Conservation (phyloP, 2,888 invertebrate genomes). For the Lissocephala sabroskyi region DNA sequence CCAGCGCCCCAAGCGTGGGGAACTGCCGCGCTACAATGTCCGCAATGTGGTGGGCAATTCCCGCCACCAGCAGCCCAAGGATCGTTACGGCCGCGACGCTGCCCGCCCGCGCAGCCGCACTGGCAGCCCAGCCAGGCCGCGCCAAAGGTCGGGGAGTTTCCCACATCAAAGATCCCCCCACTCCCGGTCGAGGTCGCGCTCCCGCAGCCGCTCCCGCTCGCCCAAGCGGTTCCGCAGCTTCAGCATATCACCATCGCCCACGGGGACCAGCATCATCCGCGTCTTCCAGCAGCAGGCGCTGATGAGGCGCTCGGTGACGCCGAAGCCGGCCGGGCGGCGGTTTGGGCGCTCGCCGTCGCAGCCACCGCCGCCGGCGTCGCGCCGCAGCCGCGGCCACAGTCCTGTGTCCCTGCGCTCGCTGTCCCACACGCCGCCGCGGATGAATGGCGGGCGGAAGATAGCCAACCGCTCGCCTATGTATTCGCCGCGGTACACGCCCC, state of each 20-base stretch:
- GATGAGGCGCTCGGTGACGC: conserved; percentile 39
- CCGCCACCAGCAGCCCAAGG: conserved; percentile 75
- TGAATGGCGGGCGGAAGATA: conserved; percentile 48
- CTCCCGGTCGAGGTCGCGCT: no score
- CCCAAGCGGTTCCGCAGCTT: conserved; percentile 59
- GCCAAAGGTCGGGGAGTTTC: conserved; percentile 47
- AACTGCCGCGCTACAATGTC: conserved; percentile 88
- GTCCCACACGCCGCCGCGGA: conserved; percentile 52
- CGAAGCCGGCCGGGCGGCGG: conserved; percentile 30
- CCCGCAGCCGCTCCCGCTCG: conserved; percentile 36
- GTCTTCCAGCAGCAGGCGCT: conserved; percentile 17
- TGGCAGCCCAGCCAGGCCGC: conserved; percentile 43
- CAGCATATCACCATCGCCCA: conserved; percentile 68
- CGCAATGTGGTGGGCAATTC: conserved; percentile 79
- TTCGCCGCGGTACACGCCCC: conserved; percentile 68
- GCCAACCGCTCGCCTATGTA: conserved; percentile 39
- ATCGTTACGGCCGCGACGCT: conserved; percentile 85
- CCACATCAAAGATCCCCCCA: no score
- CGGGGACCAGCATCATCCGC: conserved; percentile 7
- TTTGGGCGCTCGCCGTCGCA: conserved; percentile 48
- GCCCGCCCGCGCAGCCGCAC: conserved; percentile 71
- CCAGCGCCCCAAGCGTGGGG: conserved; percentile 78
- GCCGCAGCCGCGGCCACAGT: conserved; percentile 40
- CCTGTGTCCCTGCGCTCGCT: conserved; percentile 64
- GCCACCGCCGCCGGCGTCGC: conserved; percentile 24